Evolutionary conservation across 2,797 vertebrate species (phyloP), one percentile per base, ranked within the genome.

Genomic region (Phoebastria nigripes): DNA sequence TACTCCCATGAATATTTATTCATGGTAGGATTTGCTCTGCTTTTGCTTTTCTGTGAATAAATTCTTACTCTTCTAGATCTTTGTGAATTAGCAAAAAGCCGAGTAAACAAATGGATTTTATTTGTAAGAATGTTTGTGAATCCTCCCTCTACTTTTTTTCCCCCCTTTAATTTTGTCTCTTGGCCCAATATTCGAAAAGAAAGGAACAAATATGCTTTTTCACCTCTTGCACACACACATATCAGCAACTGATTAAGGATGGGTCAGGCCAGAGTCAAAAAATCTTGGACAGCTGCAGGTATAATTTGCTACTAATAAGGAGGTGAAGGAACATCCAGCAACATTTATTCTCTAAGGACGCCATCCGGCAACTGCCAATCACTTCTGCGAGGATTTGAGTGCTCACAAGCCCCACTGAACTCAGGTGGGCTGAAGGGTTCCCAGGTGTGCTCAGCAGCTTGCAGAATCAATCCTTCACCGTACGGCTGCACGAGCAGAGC

Each of bases 1-100:
- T 83, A 91, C 54, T 86, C 7, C 87, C 65, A 91, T 93, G 94
- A 94, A 96, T 95, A 95, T 96, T 95, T 97, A 96, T 97, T 95
- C 89, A 83, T 83, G 65, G 72, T 91, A 92, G 89, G 82, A 96
- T 96, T 94, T 93, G 35, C 90, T 92, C 90, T 86, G 72, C 47
- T 89, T 79, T 82, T 78, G 46, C 66, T 94, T 91, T 95, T 87
- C 81, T 86, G 54, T 56, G 89, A 94, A 93, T 94, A 97, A 95
- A 95, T 93, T 97, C 79, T 94, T 91, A 59, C 35, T 82, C 15
- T 79, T 71, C 46, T 78, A 90, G 90, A 51, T 92, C 86, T 85
- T 73, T 92, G 49, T 58, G 88, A 95, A 80, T 94, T 95, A 94
- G 44, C 29, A 83, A 93, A 93, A 93, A 89, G 26, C 41, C 5